Percentiles rank a stretch among this genome's conserved stretches.
These are phyloP conservation scores for Malurus cyaneus DNA, from an alignment of 2,113 vertebrate genomes.

Conservation along the genomic window DNA sequence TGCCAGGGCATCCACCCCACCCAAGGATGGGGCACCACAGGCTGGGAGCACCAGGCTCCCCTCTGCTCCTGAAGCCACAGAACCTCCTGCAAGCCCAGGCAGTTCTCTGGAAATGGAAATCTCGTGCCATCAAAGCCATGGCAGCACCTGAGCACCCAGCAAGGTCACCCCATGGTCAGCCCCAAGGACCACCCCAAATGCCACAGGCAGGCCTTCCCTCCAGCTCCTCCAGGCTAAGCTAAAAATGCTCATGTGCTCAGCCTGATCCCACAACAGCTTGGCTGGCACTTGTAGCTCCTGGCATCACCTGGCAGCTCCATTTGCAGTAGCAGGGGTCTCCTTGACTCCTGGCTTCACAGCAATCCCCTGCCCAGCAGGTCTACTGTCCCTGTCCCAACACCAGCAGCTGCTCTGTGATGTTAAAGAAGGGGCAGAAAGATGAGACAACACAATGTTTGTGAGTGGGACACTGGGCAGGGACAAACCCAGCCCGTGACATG, in stretches of 20 bases:
- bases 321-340: not conserved
- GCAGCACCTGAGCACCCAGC: not conserved
- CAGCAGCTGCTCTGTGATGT: not conserved
- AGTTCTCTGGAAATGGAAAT: not conserved
- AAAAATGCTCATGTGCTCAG: not conserved
- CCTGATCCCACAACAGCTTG: not conserved
- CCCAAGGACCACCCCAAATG: not conserved
- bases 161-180: not conserved
- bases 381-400: not conserved
- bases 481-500: not conserved
- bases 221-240: not conserved
- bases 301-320: not conserved
- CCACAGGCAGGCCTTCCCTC: not conserved
- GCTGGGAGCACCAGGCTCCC: not conserved
- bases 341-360: not conserved
- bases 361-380: not conserved
- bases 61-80: not conserved
- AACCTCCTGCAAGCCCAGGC: not conserved
- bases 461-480: not conserved
- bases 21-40: not conserved
- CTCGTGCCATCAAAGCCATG: accelerated
- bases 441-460: not conserved
- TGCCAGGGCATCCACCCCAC: not conserved
- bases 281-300: not conserved
- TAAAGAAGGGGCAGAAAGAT: not conserved